Conservation (phyloP, 2,797 vertebrate genomes). For the Mus minutoides region DNA sequence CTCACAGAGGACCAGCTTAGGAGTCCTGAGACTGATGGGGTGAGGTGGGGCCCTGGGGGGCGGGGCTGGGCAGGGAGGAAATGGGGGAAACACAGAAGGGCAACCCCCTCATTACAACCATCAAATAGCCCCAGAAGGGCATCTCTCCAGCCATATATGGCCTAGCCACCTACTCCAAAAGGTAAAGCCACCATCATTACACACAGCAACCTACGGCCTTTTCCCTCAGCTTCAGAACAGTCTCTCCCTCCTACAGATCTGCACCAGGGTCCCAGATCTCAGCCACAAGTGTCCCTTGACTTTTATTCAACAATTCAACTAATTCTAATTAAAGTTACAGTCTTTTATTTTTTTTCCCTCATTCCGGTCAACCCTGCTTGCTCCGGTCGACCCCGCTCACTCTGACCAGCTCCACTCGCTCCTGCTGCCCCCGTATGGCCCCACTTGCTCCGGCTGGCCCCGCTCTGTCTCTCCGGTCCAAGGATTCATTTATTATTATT, state of each 20-base stretch:
- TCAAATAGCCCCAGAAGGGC: not conserved
- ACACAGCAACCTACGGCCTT: not conserved
- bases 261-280: not conserved
- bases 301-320: conserved; percentile 10
- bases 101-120: not conserved
- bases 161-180: too few relatives aligned
- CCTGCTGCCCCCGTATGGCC: too few relatives aligned
- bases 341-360: too few relatives aligned
- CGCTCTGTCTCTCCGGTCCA: too few relatives aligned
- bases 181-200: not conserved
- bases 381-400: too few relatives aligned
- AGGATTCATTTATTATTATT: too few relatives aligned
- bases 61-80: not conserved
- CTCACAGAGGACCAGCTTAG: not conserved
- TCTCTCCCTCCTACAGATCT: not conserved
- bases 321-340: not conserved
- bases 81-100: not conserved
- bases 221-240: not conserved
- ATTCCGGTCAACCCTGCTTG: too few relatives aligned
- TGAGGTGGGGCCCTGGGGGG: too few relatives aligned
- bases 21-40: not conserved
- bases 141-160: not conserved
- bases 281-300: not conserved
- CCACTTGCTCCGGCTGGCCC: too few relatives aligned
- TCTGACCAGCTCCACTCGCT: too few relatives aligned